phyloP scores from a whole-genome alignment of 2,113 vertebrate genomes.

The Phycodurus eques region DNA sequence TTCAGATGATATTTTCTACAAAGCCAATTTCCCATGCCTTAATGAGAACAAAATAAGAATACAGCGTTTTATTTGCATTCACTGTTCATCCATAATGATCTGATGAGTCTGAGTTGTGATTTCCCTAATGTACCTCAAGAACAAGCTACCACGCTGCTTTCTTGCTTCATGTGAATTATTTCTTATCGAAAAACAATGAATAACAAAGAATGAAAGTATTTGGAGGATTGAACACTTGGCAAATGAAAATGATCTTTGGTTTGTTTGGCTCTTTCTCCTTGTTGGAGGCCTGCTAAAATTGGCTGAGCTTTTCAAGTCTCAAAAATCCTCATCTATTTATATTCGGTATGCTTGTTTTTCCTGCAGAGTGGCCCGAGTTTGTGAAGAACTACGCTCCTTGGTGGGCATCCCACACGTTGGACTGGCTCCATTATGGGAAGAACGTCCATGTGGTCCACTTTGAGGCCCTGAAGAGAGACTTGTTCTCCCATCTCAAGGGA shows the following conservation, averaged over 20 bases:
- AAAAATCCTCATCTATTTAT: neutral
- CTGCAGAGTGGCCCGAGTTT: constrained; percentile 94
- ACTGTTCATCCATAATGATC: constrained; percentile 1
- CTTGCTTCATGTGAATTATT: neutral
- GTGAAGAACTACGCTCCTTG: constrained; percentile 93
- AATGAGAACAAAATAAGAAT: neutral
- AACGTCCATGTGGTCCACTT: constrained; percentile 92
- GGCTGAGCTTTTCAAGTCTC: neutral
- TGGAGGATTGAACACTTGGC: neutral
- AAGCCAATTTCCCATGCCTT: neutral
- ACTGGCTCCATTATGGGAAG: constrained; percentile 90
- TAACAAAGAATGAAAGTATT: neutral
- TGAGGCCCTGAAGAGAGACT: constrained; percentile 86
- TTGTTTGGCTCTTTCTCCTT: neutral
- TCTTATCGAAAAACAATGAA: neutral
- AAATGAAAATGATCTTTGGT: neutral
- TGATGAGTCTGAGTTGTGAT: neutral
- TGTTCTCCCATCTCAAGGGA: constrained; percentile 84
- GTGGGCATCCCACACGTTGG: constrained; percentile 94
- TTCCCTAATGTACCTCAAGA: constrained; percentile 1
- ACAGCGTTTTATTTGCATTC: constrained; percentile 2
- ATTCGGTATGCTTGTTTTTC: constrained; percentile 7
- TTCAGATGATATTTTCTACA: neutral
- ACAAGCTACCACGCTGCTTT: neutral
- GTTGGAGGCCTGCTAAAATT: no score